phyloP scores from a whole-genome alignment of 2,113 vertebrate species.

The Morone saxatilis region DNA sequence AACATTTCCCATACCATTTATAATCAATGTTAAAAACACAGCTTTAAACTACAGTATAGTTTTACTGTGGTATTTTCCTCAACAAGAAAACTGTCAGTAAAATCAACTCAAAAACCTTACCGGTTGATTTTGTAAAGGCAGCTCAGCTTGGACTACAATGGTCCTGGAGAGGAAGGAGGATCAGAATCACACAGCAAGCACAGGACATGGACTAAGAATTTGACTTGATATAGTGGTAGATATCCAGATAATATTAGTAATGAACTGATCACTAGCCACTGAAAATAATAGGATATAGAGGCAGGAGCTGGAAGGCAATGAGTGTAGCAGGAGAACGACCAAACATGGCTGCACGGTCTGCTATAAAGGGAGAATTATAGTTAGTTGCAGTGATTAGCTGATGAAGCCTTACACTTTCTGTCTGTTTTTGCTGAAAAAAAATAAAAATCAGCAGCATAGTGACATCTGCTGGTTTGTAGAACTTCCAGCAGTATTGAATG shows the following conservation, averaged over 20 bases:
- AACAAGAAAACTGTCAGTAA: neutral
- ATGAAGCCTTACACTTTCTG: no score
- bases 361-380: no score
- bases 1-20: no score
- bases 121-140: constrained; percentile 8
- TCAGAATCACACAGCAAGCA: neutral
- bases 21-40: no score
- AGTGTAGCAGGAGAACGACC: no score
- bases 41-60: neutral
- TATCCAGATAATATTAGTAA: neutral
- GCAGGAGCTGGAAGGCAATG: neutral
- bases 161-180: constrained; percentile 51
- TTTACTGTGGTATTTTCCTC: neutral
- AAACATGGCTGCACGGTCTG: no score
- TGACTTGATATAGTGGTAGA: neutral
- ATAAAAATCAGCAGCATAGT: no score
- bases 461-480: no score
- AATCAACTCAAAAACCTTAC: constrained; percentile 45
- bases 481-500: no score
- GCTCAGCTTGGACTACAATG: constrained; percentile 24
- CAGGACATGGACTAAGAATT: neutral
- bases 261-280: neutral
- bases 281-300: neutral
- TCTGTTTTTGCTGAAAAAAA: no score
- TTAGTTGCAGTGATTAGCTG: no score